Evolutionary conservation across 2,113 vertebrate species (phyloP).

Genomic region (Pygoscelis antarcticus): DNA sequence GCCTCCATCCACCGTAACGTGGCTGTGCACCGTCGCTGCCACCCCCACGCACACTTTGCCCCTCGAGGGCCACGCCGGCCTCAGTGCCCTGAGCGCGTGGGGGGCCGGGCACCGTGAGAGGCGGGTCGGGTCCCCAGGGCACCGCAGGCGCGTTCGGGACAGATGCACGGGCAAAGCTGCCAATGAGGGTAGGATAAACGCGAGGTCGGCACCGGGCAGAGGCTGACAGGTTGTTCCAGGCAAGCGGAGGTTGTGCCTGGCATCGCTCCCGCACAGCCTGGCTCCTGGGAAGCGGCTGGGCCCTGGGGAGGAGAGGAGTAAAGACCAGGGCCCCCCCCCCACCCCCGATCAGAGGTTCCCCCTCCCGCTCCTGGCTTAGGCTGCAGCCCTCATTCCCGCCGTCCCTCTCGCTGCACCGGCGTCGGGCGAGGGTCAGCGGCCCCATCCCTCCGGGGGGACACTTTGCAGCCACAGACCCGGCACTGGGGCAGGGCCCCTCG

Average conservation of each 20-base stretch:
- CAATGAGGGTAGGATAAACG: conserved; percentile 67
- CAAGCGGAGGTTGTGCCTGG: not conserved
- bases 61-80: conserved; percentile 7
- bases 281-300: not conserved
- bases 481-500: accelerated
- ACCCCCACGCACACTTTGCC: not conserved
- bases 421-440: not conserved
- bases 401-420: not conserved
- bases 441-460: accelerated
- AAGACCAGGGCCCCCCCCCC: not conserved
- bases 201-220: conserved; percentile 74
- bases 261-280: accelerated
- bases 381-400: not conserved
- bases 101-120: conserved; percentile 70
- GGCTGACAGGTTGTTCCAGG: conserved; percentile 68
- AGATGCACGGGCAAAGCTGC: conserved; percentile 70
- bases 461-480: not conserved
- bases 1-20: accelerated
- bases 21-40: accelerated
- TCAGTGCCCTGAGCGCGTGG: not conserved
- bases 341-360: not conserved
- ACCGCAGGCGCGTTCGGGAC: conserved; percentile 63
- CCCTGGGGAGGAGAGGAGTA: not conserved
- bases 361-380: not conserved
- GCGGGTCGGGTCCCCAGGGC: conserved; percentile 72